Base-by-base conservation (phyloP, 1,140 invertebrate species). In the Bombyx mandarina region DNA sequence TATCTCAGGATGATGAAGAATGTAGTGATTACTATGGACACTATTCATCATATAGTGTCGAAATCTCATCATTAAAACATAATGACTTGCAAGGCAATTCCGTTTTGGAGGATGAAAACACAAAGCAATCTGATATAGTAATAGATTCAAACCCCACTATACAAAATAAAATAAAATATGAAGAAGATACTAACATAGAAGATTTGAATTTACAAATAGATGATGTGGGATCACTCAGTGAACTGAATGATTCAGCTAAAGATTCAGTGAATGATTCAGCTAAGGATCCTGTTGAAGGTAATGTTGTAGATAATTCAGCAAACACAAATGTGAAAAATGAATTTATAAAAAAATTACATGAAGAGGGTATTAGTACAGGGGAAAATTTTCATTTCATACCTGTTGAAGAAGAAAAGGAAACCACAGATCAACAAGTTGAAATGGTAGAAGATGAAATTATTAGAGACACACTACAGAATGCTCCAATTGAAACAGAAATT, bases 151-250 rank as follows among this genome's bases (percentile, higher is more conserved):
- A 35, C 26, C 26, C 26, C 26, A 35, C 26, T 35, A 35, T 35
- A 35, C 65, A 69, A 61, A 70, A 67, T 62, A 61, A 65, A 55
- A 43, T 63, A 54, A 74, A 68, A 63, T 62, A 61, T 61, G 85
- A 73, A 50, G 77, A 88, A 66, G 81, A 86, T 52, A 69, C 67
- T 53, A 73, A 77, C 61, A 65, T 88, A 62, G 87, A 88, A 76
- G 87, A 88, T 72, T 78, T 88, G 62, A 75, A 87, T 75, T 83
- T 88, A 62, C 76, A 79, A 71, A 53, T 87, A 58, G 71, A 77
- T 58, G 53, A 72, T 57, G 68, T 35, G 26, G 26, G 26, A 35
- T 3, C 26, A 35, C 4, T 35, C 26, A 35, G 26, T 35, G 26
- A 35, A 35, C 26, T 3, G 2, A 35, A 35, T 35, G 26, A 35